Base-by-base conservation (phyloP, 1,140 invertebrate genomes). In the Drosophila sproati region DNA sequence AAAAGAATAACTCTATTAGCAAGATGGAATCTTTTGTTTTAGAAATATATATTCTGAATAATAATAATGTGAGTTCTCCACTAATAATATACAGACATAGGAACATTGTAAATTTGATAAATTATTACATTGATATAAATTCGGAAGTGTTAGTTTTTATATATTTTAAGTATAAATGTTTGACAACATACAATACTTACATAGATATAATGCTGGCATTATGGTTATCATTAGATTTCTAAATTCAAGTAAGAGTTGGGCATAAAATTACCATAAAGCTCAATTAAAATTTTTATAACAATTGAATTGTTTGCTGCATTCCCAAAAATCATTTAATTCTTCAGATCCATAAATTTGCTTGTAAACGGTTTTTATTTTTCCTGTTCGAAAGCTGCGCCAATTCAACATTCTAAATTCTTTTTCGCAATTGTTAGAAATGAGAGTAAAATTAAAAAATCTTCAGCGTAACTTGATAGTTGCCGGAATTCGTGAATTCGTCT, bases 391-490 rank as follows among this genome's bases (percentile, higher is more conserved):
- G 20, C 20, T 20, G 29, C 48, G 39, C 39, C 39, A 10, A 4
- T n/a, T n/a, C 39, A 8, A 43, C 10, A 43, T n/a, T n/a, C 10
- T 4, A n/a, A 34, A 34, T 20, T 20, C 20, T 20, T 20, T 20
- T 20, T 20, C 3, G 34, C 2, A 50, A 32, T 31, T 48, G 45
- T 48, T 5, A 29, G 10, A 4, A 41, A 28, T 28, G n/a, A 5
- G 50, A 55, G 7, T 7, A n/a, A 54, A 62, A 52, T 52, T 48
- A 55, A 69, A 59, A 67, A 72, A 29, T 45, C 39, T 45, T 48
- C 61, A 73, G 20, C 57, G 67, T 70, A 74, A 74, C 37, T 62
- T 48, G 57, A 74, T 61, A 70, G 37, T 47, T 47, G 47, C 29
- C 56, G 37, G 50, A 67, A 68, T 28, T 57, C 6, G 47, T 34